phyloP scores from a whole-genome alignment of 2,797 vertebrate genomes.

The Oreortyx pictus region DNA sequence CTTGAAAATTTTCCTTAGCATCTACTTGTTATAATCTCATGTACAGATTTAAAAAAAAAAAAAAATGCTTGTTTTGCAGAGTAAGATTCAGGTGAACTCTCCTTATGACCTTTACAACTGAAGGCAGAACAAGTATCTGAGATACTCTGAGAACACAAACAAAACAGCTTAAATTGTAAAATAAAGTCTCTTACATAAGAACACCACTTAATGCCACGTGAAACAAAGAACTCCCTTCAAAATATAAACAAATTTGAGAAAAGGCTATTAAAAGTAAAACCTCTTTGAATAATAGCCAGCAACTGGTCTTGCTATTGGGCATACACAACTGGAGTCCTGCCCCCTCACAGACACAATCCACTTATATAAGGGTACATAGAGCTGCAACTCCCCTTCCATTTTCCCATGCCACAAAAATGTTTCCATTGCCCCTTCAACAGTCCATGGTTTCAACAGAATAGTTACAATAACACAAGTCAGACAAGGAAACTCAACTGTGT shows the following conservation, averaged over 20 bases:
- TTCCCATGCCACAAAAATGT: background rate
- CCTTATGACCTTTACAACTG: background rate
- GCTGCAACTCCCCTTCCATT: background rate
- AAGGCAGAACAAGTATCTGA: background rate
- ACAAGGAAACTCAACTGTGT: background rate
- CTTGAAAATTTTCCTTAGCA: background rate
- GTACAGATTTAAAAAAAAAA: background rate
- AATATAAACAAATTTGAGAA: constrained; percentile 46
- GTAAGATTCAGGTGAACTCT: background rate
- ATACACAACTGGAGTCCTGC: background rate
- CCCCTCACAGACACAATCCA: constrained; percentile 38
- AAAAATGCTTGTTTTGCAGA: background rate
- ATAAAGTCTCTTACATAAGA: background rate
- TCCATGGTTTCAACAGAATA: background rate
- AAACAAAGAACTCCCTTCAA: constrained; percentile 66
- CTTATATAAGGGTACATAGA: constrained; percentile 53
- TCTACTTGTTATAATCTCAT: background rate
- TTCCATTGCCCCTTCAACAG: background rate
- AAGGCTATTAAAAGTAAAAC: constrained; percentile 70
- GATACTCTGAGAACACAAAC: background rate
- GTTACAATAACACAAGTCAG: background rate
- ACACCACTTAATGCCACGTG: constrained; percentile 19
- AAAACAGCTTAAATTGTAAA: constrained; percentile 6
- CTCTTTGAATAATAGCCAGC: constrained; percentile 44
- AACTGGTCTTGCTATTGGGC: background rate